These are phyloP conservation scores for Anneissia japonica DNA, from an alignment of 35 echinoderm and acorn worm genomes.

Conservation along the genomic window DNA sequence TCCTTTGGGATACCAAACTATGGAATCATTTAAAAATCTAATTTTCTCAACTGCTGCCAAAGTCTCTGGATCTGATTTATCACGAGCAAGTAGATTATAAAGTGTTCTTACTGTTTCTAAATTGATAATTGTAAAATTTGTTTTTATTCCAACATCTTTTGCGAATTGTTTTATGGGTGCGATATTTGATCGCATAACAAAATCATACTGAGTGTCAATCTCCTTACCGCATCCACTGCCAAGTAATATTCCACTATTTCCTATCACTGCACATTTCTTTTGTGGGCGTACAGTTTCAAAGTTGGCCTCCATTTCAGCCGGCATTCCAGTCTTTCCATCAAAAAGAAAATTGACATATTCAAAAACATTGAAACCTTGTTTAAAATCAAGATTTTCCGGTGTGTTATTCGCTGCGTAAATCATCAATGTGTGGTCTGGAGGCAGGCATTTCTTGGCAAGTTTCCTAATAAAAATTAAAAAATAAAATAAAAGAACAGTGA, in stretches of 20 bases:
- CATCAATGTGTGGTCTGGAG: background rate
- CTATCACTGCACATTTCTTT: constrained; percentile 26
- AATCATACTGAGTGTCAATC: constrained; percentile 28
- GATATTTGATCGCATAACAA: constrained; percentile 41
- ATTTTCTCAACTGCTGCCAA: background rate
- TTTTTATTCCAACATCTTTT: background rate
- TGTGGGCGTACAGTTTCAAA: background rate
- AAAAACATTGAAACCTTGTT: background rate
- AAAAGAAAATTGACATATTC: background rate
- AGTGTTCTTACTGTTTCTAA: background rate
- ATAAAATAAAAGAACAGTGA: too few relatives aligned
- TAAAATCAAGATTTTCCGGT: background rate
- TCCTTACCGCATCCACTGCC: constrained; percentile 22
- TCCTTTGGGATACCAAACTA: constrained; percentile 5
- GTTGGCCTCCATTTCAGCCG: background rate
- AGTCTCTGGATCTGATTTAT: background rate
- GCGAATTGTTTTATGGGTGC: background rate
- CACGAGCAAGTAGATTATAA: background rate
- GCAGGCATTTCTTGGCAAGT: background rate
- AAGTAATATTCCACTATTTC: constrained; percentile 31
- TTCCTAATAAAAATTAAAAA: background rate
- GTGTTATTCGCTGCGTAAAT: background rate
- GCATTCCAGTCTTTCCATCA: background rate
- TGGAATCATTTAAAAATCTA: background rate
- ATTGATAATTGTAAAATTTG: constrained; percentile 19